Evolutionary conservation across 2,113 vertebrate species (phyloP), one percentile per base, ranked within the genome.

Genomic region (Dicrurus megarhynchus): DNA sequence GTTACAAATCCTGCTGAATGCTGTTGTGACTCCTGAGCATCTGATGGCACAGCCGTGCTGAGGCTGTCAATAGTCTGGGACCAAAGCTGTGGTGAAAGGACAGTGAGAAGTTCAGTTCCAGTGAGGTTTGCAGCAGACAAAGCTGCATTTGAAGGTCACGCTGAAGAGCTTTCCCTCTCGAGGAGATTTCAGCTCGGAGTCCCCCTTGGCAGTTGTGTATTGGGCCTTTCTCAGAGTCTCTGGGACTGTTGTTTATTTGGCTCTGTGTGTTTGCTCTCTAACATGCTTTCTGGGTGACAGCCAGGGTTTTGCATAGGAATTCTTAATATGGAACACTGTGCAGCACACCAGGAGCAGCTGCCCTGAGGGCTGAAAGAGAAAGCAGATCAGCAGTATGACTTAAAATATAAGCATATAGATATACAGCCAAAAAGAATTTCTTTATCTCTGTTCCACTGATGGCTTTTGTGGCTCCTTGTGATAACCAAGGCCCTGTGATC

Each of bases 251-350:
- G 78, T 81, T 91, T 75, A 19, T 68, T 87, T 80, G 87, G 67
- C 77, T 92, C 37, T 74, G 44, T 76, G 78, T 84, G 49, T 92
- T 83, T 74, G 70, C 74, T 95, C 80, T 87, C 74, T 74, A 87
- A 87, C 52, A 47, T 32, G n/a, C 41, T 7, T 93, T 28, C 78
- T 86, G 81, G 91, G 78, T 56, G 68, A 49, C 78, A 93, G 93
- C 77, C 90, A 90, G 80, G 41, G 20, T 50, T 95, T 65, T 90
- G 50, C 86, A 95, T 26, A 87, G 90, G 57, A 89, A 89, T 92
- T 89, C 70, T 86, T 85, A 92, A 63, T 87, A 87, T 60, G 87
- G 86, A 92, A 73, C 55, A 33, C 35, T 86, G 89, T 81, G 60
- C 80, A 84, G 61, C 71, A 64, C 70, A 55, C 37, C 64, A 75